Evolutionary conservation across 2,888 invertebrate species (phyloP), one percentile per base, ranked within the genome.

Genomic region (Unio pictorum): DNA sequence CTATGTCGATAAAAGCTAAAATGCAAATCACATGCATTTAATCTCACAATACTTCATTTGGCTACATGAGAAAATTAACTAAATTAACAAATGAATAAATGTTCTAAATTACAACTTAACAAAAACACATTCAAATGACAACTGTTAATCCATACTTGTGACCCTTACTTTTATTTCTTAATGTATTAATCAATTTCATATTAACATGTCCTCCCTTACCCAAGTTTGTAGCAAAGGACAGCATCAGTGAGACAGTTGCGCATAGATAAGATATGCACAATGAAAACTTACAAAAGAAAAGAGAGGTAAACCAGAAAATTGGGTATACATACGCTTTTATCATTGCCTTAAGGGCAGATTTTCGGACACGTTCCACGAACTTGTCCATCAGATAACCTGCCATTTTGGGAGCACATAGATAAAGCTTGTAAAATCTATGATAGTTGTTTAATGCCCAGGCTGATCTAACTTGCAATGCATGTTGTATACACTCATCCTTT

Each of bases 321-420:
- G 54, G 58, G 71, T 69, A 85, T 93, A 97, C 98, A 92, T 96
- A 99, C 98, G 97, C 94, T 94, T 97, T 99, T 82, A 98, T 93
- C 91, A 99, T 95, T 90, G 94, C 93, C 91, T 95, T 97, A 88
- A 99, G 92, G 86, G 97, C 98, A 84, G 92, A 92, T 91, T 96
- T 97, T 88, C 99, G 93, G 91, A 98, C 98, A 87, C 99, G 93
- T 80, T 97, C 95, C 89, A 97, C 93, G 93, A 99, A 99, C 97
- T 98, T 97, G 92, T 99, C 98, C 92, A 99, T 95, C 81, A 99
- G 93, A 91, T 96, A 97, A 71, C 96, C 96, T 62, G 96, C 95
- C 99, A 99, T 99, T 88, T 95, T 93, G 28, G 99, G 99, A 59
- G 99, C 95, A 73, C 92, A 91, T 87, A 93, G 93, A 91, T 98